Evolutionary conservation across 2,113 vertebrate genomes (phyloP).

Genomic region (Rhynchopsitta pachyrhyncha): DNA sequence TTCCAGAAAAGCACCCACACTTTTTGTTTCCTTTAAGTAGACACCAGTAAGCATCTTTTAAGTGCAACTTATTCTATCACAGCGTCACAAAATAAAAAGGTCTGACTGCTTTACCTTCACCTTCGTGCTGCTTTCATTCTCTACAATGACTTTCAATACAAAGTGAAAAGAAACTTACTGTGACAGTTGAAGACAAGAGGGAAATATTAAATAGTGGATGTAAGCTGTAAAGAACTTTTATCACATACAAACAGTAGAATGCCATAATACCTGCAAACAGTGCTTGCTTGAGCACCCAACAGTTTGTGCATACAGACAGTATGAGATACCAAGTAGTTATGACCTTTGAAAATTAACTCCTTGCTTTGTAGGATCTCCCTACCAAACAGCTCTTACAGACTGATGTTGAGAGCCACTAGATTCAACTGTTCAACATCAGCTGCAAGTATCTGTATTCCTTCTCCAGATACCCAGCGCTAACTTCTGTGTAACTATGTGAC

Average conservation of each 20-base stretch:
- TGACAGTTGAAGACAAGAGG: not conserved
- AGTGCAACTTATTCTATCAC: not conserved
- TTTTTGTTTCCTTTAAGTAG: not conserved
- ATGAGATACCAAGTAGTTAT: not conserved
- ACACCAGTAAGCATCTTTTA: not conserved
- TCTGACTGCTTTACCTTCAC: not conserved
- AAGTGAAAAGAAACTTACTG: not conserved
- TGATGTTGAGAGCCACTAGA: not conserved
- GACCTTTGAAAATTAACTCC: not conserved
- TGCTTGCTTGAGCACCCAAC: not conserved
- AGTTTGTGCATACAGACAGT: not conserved
- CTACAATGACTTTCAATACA: not conserved
- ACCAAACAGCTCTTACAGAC: not conserved
- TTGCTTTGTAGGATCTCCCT: not conserved
- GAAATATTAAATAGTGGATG: not conserved
- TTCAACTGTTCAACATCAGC: not conserved
- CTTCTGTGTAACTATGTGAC: not conserved
- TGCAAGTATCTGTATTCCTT: not conserved
- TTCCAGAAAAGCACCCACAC: not conserved
- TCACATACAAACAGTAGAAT: not conserved
- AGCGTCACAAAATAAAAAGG: not conserved
- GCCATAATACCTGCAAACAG: not conserved
- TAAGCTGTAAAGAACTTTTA: not conserved
- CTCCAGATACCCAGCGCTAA: not conserved
- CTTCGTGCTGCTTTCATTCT: not conserved